Conservation (phyloP, 1,140 invertebrate species). For the Drosophila gunungcola region DNA sequence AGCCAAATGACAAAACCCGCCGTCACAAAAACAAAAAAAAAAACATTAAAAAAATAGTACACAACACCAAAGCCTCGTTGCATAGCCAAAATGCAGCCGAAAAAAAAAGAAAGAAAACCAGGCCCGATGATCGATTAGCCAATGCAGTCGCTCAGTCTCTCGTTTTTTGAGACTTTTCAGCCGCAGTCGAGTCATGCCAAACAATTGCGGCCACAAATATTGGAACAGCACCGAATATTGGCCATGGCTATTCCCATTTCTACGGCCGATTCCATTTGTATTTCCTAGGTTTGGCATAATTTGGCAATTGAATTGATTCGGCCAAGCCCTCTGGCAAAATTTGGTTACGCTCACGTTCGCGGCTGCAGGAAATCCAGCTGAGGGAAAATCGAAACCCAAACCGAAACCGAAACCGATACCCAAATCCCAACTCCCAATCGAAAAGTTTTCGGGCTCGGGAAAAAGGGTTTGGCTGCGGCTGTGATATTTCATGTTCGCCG, state of each 20-base stretch:
- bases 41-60: conserved; percentile 3
- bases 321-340: conserved; percentile 78
- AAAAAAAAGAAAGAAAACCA: conserved; percentile 48
- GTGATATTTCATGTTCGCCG: conserved; percentile 82
- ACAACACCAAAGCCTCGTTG: conserved; percentile 26
- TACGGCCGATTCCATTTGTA: conserved; percentile 32
- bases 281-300: conserved; percentile 71
- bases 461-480: conserved; percentile 73
- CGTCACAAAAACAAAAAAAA: conserved; percentile 34
- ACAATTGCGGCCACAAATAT: conserved; percentile 80
- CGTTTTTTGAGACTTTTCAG: conserved; percentile 17
- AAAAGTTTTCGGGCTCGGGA: conserved; percentile 66
- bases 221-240: conserved; percentile 74
- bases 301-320: conserved; percentile 82
- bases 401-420: conserved; percentile 9
- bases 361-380: conserved; percentile 56
- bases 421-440: conserved; percentile 15
- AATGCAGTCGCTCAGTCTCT: conserved; percentile 66
- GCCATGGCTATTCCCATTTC: conserved; percentile 35
- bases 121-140: conserved; percentile 79
- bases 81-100: conserved; percentile 42
- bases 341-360: conserved; percentile 81
- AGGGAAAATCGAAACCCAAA: conserved; percentile 30
- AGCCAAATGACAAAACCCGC: conserved; percentile 55
- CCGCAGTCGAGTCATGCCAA: conserved; percentile 65